Conservation (phyloP, 53 echinoderm and acorn worm genomes). For the Holothuria scabra region DNA sequence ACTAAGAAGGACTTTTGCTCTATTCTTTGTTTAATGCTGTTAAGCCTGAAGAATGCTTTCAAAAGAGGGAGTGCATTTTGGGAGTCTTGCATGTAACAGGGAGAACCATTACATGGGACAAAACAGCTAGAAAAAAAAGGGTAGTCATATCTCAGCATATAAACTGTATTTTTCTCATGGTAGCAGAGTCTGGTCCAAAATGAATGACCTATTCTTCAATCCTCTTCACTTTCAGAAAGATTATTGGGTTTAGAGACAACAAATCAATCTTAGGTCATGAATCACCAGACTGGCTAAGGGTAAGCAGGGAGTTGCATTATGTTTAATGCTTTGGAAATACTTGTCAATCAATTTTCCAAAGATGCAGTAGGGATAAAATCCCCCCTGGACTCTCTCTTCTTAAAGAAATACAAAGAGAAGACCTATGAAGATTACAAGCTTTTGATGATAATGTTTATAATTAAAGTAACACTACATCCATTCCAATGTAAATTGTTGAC, state of each 20-base stretch:
- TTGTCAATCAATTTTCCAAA: neutral
- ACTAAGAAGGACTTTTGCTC: no score
- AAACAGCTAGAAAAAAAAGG: no score
- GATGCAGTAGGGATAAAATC: neutral
- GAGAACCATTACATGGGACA: no score
- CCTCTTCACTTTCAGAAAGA: neutral
- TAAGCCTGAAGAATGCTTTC: no score
- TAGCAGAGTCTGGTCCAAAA: constrained; percentile 1
- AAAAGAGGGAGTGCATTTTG: no score
- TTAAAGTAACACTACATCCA: neutral
- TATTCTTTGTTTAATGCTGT: no score
- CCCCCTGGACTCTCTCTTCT: neutral
- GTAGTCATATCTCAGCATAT: neutral
- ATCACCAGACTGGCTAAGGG: neutral
- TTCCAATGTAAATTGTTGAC: neutral
- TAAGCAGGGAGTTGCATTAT: constrained; percentile 8
- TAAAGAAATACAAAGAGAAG: constrained; percentile 19
- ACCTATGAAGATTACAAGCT: neutral
- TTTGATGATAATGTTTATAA: neutral
- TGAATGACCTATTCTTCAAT: neutral
- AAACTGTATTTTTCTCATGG: neutral
- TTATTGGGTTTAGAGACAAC: neutral
- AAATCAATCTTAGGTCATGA: constrained; percentile 9
- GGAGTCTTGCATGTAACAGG: no score
- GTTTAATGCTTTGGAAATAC: neutral